Evolutionary conservation across 2,113 vertebrate genomes (phyloP).

Genomic region (Malurus melanocephalus): DNA sequence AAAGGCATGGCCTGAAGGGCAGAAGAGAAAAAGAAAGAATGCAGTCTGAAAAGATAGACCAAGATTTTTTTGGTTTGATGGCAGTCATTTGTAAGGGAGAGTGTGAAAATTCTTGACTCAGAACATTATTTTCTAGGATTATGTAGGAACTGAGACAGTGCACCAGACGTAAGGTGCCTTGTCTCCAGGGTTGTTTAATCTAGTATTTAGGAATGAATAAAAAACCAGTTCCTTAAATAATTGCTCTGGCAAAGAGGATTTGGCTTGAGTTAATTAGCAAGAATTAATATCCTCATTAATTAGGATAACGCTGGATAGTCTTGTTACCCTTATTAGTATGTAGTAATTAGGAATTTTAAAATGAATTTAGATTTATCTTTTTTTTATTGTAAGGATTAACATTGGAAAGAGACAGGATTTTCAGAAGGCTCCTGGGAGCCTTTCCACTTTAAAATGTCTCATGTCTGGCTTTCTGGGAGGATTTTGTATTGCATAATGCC

Average conservation of each 20-base stretch:
- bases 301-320: conserved; percentile 4
- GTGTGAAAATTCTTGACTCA: conserved; percentile 36
- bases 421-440: background rate
- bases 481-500: background rate
- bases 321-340: background rate
- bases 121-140: background rate
- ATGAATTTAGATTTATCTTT: background rate
- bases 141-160: background rate
- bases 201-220: background rate
- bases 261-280: conserved; percentile 5
- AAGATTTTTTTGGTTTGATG: conserved; percentile 23
- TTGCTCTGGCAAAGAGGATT: conserved; percentile 1
- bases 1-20: conserved; percentile 40
- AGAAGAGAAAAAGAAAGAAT: conserved; percentile 41
- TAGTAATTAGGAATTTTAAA: background rate
- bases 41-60: conserved; percentile 44
- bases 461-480: background rate
- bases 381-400: background rate
- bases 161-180: background rate
- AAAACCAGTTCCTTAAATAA: background rate
- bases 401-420: background rate
- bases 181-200: background rate
- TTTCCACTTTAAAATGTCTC: background rate
- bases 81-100: conserved; percentile 27
- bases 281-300: conserved; percentile 15